Base-by-base conservation (phyloP, 2,888 invertebrate species). In the Ophion slaviceki region DNA sequence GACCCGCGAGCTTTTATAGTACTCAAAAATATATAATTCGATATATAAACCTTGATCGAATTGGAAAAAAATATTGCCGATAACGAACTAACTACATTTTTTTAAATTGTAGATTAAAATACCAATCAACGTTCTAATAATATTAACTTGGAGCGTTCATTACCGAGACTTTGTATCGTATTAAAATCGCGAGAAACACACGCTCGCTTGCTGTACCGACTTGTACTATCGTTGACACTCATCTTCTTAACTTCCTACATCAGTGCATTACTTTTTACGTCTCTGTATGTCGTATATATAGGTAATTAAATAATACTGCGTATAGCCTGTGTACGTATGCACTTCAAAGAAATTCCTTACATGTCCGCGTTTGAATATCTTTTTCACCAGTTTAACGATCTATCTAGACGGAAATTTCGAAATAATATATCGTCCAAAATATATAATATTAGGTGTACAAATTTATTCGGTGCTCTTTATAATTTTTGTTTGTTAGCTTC, bases 191-290 rank as follows among this genome's bases (percentile, higher is more conserved):
- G 53, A 72, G 67, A 24, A 72, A 66, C 77, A 72, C 68, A 78
- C 66, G 66, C 53, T 57, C 28, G 45, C 47, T 47, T 47, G 62
- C 67, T 71, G 67, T 10, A 76, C 72, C 64, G 14, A 61, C 45
- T 36, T 66, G 24, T 45, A 57, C 17, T 85, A 85, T 85, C 84
- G 53, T 45, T 78, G 84, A 81, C 84, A 85, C 80, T 68, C 68
- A 81, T 85, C 84, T 14, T 85, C 84, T 14, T 53, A 11, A 53
- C 78, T 82, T 77, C 40, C 53, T 20, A 17, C 32, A 28, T 47
- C 8, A 32, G n/a, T 66, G 62, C 62, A 36, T 57, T n/a, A 47
- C 20, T 32, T 68, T 67, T 78, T 59, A 59, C 24, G n/a, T 59
- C 28, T 24, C 68, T 68, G 32, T 76, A 53, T 57, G 62, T 74